Percentiles rank a stretch among this genome's conserved stretches.
Conservation (phyloP, 2,888 invertebrate genomes). For the Eremobia ochroleuca region DNA sequence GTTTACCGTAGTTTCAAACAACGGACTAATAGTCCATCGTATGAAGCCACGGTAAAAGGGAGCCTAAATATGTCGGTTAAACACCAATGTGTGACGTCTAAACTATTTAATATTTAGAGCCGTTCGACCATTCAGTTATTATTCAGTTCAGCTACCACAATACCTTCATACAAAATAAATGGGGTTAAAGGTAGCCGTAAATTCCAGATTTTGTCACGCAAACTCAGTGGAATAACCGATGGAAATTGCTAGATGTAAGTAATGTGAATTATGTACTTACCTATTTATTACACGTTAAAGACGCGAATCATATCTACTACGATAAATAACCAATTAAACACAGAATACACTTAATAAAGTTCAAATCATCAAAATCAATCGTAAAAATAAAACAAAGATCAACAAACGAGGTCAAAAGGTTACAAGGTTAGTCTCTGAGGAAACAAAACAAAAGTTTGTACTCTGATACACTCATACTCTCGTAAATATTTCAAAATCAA, state of each 20-base stretch:
- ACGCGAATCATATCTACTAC: not conserved
- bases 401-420: conserved; percentile 45
- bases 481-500: too few relatives aligned
- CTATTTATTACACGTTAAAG: not conserved
- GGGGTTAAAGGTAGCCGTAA: conserved; percentile 28
- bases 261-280: conserved; percentile 1
- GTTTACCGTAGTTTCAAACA: too few relatives aligned
- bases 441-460: conserved; percentile 23
- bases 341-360: not conserved
- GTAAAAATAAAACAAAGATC: conserved; percentile 17
- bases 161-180: conserved; percentile 24
- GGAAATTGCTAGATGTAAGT: conserved; percentile 1
- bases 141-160: conserved; percentile 22
- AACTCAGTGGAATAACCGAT: not conserved
- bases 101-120: conserved; percentile 14
- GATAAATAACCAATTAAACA: not conserved
- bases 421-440: conserved; percentile 24
- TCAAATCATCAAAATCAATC: not conserved
- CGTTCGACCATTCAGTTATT: conserved; percentile 16
- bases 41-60: too few relatives aligned
- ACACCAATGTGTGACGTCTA: not conserved
- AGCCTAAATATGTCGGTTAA: not conserved
- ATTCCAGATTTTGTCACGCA: conserved; percentile 20
- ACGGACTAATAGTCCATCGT: too few relatives aligned
- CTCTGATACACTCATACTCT: conserved; percentile 4